phyloP scores from a whole-genome alignment of 2,797 vertebrate species.

The Myotis pilosus region DNA sequence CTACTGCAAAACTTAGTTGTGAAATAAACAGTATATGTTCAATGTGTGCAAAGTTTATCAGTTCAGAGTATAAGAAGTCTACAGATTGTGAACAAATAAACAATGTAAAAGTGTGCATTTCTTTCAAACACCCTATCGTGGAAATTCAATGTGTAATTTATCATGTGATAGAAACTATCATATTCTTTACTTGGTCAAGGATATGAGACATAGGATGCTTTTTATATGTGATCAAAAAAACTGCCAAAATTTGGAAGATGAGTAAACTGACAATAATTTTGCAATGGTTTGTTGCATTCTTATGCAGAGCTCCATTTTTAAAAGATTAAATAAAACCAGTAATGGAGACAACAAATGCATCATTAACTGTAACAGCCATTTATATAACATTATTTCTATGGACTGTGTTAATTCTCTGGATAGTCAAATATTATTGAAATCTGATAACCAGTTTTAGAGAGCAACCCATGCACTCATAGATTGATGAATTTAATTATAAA shows the following conservation, averaged over 20 bases:
- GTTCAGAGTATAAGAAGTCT: background rate
- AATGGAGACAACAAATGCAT: background rate
- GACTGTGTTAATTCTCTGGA: background rate
- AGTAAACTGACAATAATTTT: background rate
- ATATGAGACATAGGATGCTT: background rate
- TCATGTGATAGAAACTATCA: background rate
- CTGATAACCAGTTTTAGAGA: background rate
- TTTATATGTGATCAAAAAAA: background rate
- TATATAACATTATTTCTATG: background rate
- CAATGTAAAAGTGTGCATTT: background rate
- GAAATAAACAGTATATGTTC: slow-evolving; percentile 39
- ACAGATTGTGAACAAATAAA: background rate
- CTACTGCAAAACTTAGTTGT: slow-evolving; percentile 33
- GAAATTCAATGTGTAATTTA: background rate
- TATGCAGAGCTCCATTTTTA: background rate
- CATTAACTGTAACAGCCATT: slow-evolving; percentile 25
- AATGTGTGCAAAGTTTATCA: background rate
- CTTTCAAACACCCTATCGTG: background rate
- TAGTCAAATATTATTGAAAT: background rate
- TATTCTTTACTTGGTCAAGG: background rate
- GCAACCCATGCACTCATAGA: background rate
- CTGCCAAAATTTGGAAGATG: background rate
- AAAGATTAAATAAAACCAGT: slow-evolving; percentile 1
- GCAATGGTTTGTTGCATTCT: background rate
- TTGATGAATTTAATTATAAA: background rate